Evolutionary conservation across 1,140 invertebrate genomes (phyloP).

Genomic region (Ceratosolen solmsi): DNA sequence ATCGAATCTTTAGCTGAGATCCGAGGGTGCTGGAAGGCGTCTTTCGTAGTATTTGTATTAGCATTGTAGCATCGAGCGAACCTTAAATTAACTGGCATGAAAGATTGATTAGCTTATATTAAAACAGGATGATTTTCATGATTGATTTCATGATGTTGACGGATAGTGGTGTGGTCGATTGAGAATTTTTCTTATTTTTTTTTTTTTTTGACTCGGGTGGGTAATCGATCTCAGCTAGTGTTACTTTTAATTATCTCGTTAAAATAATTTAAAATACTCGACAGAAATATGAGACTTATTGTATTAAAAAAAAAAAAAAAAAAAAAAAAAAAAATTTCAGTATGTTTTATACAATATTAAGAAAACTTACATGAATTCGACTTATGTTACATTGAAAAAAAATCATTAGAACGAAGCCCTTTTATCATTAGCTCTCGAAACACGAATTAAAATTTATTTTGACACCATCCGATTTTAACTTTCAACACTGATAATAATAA

Average conservation of each 20-base stretch:
- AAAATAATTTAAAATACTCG: too few species aligned
- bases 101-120: background rate
- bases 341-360: too few species aligned
- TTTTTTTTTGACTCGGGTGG: too few species aligned
- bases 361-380: too few species aligned
- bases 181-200: too few species aligned
- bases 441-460: constrained; percentile 1
- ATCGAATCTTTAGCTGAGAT: background rate
- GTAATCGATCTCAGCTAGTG: too few species aligned
- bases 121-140: background rate
- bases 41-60: background rate
- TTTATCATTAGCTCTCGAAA: background rate
- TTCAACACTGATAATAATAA: background rate
- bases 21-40: background rate
- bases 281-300: too few species aligned
- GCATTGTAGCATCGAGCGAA: background rate
- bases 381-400: too few species aligned
- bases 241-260: too few species aligned
- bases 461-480: background rate
- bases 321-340: too few species aligned
- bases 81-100: background rate
- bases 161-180: background rate
- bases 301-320: too few species aligned
- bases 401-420: too few species aligned
- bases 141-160: background rate